A percentile compares a stretch with the other conserved stretches of the same genome.
These are phyloP conservation scores for Latrodectus hesperus DNA, from an alignment of 2,888 invertebrate genomes.

Conservation along the genomic window DNA sequence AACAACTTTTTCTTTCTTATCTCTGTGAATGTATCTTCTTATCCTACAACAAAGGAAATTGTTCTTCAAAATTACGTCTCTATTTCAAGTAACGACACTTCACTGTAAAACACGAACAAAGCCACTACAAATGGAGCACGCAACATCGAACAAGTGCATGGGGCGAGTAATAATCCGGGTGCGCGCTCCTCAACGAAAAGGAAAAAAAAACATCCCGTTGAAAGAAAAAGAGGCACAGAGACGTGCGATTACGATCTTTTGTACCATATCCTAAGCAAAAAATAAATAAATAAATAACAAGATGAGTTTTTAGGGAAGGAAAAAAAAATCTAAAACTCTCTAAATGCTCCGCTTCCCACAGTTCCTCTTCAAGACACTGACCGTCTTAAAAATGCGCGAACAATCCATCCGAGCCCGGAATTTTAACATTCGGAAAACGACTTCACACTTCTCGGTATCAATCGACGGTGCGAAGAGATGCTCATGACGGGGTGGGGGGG, in stretches of 20 bases:
- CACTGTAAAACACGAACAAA: too few species aligned
- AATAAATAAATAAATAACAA: too few species aligned
- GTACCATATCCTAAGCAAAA: too few species aligned
- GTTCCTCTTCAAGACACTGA: neutral
- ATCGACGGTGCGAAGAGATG: constrained; percentile 4
- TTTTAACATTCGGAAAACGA: constrained; percentile 35
- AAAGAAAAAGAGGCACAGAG: too few species aligned
- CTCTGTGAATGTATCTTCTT: too few species aligned
- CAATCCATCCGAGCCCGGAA: neutral
- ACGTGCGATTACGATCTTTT: too few species aligned
- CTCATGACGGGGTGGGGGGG: neutral
- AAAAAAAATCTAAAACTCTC: neutral
- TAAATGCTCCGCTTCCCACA: neutral
- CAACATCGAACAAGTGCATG: neutral
- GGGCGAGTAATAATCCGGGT: neutral
- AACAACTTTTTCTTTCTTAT: too few species aligned
- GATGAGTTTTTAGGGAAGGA: too few species aligned
- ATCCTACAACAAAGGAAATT: too few species aligned
- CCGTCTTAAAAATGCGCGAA: neutral
- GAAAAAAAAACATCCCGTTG: too few species aligned
- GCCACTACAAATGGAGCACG: neutral
- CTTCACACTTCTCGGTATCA: constrained; percentile 26
- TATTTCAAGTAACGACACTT: too few species aligned
- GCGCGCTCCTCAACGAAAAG: neutral
- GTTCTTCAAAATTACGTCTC: too few species aligned